Base-by-base conservation (phyloP, 1,140 invertebrate genomes). In the Sitophilus oryzae region DNA sequence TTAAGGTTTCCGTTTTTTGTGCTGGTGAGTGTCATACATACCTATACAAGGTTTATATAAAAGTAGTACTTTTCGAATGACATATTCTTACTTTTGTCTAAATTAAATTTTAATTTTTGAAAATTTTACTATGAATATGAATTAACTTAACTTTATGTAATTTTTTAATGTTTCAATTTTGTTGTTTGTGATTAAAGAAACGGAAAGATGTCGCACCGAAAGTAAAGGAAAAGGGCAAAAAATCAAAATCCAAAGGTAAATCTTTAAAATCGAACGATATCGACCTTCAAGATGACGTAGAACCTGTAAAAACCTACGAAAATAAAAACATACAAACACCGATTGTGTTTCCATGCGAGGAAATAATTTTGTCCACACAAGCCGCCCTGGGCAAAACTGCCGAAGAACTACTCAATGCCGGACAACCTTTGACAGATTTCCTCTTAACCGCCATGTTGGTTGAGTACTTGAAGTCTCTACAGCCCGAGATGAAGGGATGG, bases 381-480 rank as follows among this genome's bases (percentile, higher is more conserved):
- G 81, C 79, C 11, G 69, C 75, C 19, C 63, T 83, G 8, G 82
- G 82, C 0, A 74, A 75, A 65, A 73, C 76, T 62, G 73, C 74
- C 16, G 76, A 78, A 50, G 74, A 81, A 66, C 65, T 71, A 23
- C 66, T 84, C 16, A 68, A 62, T 44, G 58, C 68, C 38, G 81
- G 82, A 6, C 65, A 79, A 34, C 64, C 71, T 19, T 63, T 83
- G 36, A 74, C 74, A 18, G 77, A 81, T 64, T 68, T 77, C 57
- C 66, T 82, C 8, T 49, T 77, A 23, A 72, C 75, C 0, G 74
- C 74, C 15, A 78, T 79, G 62, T 66, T 83, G 44, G 67, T 81
- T 1, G 79, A 82, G 59, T 83, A 82, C 63, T 56, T 83, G 15
- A 79, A 76, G 67, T 69, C 71, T 23, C 64, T 78, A 25, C n/a